phyloP scores from a whole-genome alignment of 2,888 invertebrate species.

The Branchellion lobata region DNA sequence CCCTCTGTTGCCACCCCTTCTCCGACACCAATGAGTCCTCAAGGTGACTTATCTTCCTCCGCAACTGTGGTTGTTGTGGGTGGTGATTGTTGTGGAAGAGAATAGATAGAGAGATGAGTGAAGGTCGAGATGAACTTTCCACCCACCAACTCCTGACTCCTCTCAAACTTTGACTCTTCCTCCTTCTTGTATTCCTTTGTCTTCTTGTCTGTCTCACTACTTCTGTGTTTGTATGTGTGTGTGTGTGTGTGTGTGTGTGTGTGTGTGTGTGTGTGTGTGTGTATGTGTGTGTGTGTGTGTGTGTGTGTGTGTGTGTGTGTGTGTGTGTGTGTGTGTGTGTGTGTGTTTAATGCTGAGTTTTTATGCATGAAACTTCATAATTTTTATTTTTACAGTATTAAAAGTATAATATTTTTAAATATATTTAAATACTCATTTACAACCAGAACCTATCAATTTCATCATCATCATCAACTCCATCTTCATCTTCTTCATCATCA shows the following conservation, averaged over 20 bases:
- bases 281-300: constrained; percentile 16
- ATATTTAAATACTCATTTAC: no score
- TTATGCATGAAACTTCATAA: neutral
- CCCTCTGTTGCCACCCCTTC: constrained; percentile 89
- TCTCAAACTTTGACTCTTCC: neutral
- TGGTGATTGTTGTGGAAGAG: no score
- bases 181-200: neutral
- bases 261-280: neutral
- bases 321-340: constrained; percentile 1
- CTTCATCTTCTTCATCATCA: constrained; percentile 5
- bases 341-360: neutral
- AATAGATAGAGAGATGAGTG: neutral
- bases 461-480: neutral
- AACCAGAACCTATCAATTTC: no score
- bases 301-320: constrained; percentile 17
- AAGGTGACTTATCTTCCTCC: constrained; percentile 60
- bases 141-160: neutral
- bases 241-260: constrained; percentile 18
- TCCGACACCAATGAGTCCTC: constrained; percentile 69
- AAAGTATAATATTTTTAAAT: no score
- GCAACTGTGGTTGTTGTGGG: constrained; percentile 54
- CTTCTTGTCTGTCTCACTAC: neutral
- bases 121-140: no score
- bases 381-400: neutral
- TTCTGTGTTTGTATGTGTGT: constrained; percentile 1